phyloP scores from a whole-genome alignment of 2,888 invertebrate genomes.

The Cantharis flavilabris region DNA sequence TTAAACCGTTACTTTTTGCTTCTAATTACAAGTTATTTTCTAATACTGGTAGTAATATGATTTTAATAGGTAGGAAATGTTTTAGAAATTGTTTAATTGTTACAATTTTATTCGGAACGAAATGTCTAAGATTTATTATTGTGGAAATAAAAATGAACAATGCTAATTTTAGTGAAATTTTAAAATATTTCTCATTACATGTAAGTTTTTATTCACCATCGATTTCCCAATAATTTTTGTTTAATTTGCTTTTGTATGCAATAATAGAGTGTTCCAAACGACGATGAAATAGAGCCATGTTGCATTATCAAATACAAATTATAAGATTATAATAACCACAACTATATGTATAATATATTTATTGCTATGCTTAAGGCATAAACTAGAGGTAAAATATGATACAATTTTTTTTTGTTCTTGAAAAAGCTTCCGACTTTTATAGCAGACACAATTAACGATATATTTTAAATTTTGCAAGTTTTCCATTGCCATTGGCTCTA shows the following conservation, averaged over 20 bases:
- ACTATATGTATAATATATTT: too few species aligned
- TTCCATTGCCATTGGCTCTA: not conserved
- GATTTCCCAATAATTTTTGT: too few species aligned
- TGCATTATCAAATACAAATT: too few species aligned
- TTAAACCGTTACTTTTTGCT: constrained; percentile 31
- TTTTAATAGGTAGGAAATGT: constrained; percentile 37
- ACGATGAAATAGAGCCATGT: too few species aligned
- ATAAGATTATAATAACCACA: too few species aligned
- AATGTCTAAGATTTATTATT: not conserved
- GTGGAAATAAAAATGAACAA: not conserved
- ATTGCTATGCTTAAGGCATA: too few species aligned
- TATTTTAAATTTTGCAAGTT: too few species aligned
- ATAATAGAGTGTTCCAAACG: too few species aligned
- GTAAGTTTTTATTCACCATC: too few species aligned
- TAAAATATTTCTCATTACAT: not conserved
- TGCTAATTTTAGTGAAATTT: not conserved
- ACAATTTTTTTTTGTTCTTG: not conserved
- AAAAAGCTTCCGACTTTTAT: not conserved
- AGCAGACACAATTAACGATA: too few species aligned
- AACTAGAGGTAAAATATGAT: too few species aligned
- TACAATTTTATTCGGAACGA: constrained; percentile 17
- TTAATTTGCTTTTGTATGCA: too few species aligned
- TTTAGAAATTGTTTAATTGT: constrained; percentile 23
- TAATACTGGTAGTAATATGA: constrained; percentile 38
- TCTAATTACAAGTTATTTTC: constrained; percentile 26